Conservation (phyloP, 2,113 vertebrate genomes). For the Passer montanus region DNA sequence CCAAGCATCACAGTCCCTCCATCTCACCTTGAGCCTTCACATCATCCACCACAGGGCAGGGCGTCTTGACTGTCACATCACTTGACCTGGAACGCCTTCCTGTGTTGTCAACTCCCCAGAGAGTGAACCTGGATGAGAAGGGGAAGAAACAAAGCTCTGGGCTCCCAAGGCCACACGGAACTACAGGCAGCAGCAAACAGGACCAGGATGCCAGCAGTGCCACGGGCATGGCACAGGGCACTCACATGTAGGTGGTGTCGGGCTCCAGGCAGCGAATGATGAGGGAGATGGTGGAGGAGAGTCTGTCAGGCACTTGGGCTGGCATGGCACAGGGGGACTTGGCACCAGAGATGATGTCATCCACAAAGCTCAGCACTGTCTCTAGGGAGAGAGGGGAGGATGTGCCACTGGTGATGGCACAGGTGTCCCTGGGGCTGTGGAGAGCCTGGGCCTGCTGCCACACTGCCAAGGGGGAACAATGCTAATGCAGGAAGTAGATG, state of each 20-base stretch:
- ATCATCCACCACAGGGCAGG: constrained; percentile 95
- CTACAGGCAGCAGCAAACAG: background rate
- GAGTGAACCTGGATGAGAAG: constrained; percentile 83
- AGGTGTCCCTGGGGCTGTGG: background rate
- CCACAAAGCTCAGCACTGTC: constrained; percentile 94
- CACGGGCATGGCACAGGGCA: background rate
- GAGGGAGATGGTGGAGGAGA: constrained; percentile 89
- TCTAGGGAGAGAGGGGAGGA: constrained; percentile 74
- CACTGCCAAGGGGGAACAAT: fast-evolving
- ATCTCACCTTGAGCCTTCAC: constrained; percentile 95
- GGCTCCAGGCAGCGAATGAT: constrained; percentile 94
- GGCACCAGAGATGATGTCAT: constrained; percentile 95
- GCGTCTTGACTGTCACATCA: constrained; percentile 93
- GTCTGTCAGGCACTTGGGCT: constrained; percentile 89
- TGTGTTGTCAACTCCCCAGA: constrained; percentile 97
- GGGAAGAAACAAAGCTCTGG: background rate
- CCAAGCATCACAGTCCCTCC: background rate
- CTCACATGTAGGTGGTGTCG: constrained; percentile 96
- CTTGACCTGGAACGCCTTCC: constrained; percentile 92
- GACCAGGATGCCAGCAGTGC: fast-evolving
- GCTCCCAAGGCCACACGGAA: background rate
- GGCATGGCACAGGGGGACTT: constrained; percentile 97
- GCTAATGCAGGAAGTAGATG: background rate
- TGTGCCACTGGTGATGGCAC: background rate
- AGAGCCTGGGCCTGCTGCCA: background rate